Conservation (phyloP, 2,113 vertebrate species). For the Gila orcuttii region DNA sequence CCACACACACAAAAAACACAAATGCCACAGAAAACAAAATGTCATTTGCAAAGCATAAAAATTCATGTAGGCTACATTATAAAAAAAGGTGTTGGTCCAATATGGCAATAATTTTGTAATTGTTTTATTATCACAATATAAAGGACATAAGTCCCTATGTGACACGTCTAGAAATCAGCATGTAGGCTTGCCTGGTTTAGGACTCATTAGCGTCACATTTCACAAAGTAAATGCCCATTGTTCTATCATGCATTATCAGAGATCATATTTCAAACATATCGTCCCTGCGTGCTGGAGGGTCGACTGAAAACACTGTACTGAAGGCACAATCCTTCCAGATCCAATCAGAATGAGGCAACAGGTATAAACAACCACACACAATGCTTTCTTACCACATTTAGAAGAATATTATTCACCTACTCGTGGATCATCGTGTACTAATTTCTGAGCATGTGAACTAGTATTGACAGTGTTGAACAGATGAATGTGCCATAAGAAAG, state of each 20-base stretch:
- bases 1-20: no score
- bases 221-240: not conserved
- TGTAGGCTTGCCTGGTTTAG: not conserved
- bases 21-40: not conserved
- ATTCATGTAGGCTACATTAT: not conserved
- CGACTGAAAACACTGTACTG: not conserved
- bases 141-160: not conserved
- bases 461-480: not conserved
- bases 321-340: not conserved
- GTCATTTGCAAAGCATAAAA: not conserved
- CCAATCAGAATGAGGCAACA: not conserved
- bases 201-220: conserved; percentile 1
- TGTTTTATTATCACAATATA: not conserved
- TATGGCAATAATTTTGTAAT: not conserved
- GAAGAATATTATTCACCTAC: not conserved
- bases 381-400: not conserved
- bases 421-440: not conserved
- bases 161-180: conserved; percentile 11
- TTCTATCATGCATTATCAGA: not conserved
- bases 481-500: conserved; percentile 17
- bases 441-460: conserved; percentile 3
- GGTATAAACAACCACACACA: not conserved
- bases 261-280: conserved; percentile 10
- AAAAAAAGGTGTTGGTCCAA: not conserved
- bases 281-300: not conserved